These are phyloP conservation scores for Vireo griseus DNA, from an alignment of 2,797 vertebrate genomes.

Conservation along the genomic window DNA sequence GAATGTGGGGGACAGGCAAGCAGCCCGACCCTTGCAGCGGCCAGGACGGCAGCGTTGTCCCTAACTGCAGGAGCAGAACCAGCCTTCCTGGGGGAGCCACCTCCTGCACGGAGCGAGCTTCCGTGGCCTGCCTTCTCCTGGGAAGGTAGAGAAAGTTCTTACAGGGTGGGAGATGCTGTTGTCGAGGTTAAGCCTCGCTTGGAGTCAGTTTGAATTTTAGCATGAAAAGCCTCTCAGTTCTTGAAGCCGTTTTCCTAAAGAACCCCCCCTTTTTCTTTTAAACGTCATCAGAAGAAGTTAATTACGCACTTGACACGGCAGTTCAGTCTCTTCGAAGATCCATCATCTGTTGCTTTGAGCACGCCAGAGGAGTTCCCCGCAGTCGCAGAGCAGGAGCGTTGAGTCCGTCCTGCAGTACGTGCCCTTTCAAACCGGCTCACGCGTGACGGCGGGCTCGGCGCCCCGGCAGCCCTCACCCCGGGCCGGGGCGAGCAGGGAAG, in stretches of 20 bases:
- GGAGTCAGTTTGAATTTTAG: background rate
- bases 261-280: background rate
- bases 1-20: background rate
- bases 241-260: background rate
- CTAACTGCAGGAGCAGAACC: fast-evolving
- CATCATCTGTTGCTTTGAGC: background rate
- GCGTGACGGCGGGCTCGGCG: background rate
- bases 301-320: background rate
- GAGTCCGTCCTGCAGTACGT: background rate
- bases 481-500: background rate
- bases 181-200: background rate
- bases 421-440: background rate
- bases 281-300: background rate
- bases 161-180: background rate
- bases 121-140: fast-evolving
- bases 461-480: background rate
- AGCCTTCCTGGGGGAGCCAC: background rate
- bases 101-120: background rate
- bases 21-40: fast-evolving
- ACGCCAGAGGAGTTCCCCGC: background rate
- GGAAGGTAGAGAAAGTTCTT: background rate
- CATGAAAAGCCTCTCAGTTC: background rate
- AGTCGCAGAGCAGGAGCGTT: background rate
- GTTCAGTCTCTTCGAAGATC: background rate
- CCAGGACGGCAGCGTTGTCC: background rate